These are phyloP conservation scores for Eriosoma lanigerum DNA, from an alignment of 1,140 invertebrate genomes.

Conservation along the genomic window DNA sequence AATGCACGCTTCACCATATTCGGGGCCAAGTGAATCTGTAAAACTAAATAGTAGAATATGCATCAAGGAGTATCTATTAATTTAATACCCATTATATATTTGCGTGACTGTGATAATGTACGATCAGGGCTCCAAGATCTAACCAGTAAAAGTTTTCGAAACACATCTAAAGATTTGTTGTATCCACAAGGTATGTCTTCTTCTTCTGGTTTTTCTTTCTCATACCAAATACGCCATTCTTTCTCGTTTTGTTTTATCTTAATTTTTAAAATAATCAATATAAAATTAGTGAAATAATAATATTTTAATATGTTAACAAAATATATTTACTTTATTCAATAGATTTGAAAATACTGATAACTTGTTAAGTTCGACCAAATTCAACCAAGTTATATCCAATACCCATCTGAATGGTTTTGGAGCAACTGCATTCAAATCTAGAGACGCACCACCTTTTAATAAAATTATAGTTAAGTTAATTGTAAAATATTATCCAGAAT, in stretches of 20 bases:
- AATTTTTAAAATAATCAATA: conserved; percentile 50
- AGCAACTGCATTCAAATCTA: conserved; percentile 88
- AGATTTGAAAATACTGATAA: conserved; percentile 80
- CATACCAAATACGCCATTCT: conserved; percentile 93
- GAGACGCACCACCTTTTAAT: conserved; percentile 76
- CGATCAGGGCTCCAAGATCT: conserved; percentile 94
- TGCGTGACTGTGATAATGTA: conserved; percentile 84
- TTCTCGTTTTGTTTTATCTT: conserved; percentile 81
- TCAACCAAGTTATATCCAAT: conserved; percentile 93
- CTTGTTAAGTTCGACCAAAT: conserved; percentile 92
- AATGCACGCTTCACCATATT: conserved; percentile 90
- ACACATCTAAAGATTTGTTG: conserved; percentile 83
- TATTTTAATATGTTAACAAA: not conserved
- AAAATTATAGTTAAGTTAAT: too few relatives aligned
- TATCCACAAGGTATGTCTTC: conserved; percentile 90
- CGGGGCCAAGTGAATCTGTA: conserved; percentile 78
- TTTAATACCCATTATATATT: conserved; percentile 79
- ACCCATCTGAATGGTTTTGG: conserved; percentile 96
- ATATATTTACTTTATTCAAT: conserved; percentile 68
- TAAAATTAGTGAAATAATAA: not conserved
- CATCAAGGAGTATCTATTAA: not conserved
- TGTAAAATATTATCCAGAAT: too few relatives aligned
- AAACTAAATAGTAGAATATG: not conserved
- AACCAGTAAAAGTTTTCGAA: conserved; percentile 85
- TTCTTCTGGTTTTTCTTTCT: conserved; percentile 90